Evolutionary conservation across 1,140 invertebrate genomes (phyloP), one percentile per base, ranked within the genome.

Genomic region (Propsilocerus akamusi): DNA sequence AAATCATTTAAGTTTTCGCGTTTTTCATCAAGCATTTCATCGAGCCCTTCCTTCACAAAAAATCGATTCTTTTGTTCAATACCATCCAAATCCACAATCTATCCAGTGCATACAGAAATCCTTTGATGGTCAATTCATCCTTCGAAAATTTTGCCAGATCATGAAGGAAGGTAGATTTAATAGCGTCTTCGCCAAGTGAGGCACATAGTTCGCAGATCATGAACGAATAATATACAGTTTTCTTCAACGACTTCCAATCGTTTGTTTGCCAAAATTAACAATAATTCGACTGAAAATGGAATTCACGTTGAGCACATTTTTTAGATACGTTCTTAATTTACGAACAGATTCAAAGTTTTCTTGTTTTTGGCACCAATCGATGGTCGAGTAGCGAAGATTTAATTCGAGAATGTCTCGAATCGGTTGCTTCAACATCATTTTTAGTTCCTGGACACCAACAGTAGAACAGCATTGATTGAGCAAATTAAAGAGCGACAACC

Each of bases 291-390:
- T 8, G 10, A 46, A 46, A 4, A 22, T 8, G 25, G 32, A 25
- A 23, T 26, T 28, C 1, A 46, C 17, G 14, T 51, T 51, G 5
- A 22, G 10, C 25, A 22, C 28, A 24, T n/a, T 37, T 14, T 10
- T 25, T 46, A 6, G 47, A 28, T 2, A 11, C 23, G 8, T 49
- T n/a, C 20, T 49, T 23, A 49, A 24, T 30, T 28, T 14, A 23
- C 12, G 8, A 10, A 49, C n/a, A 22, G 14, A 4, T 7, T 28
- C 11, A 17, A 6, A 11, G 20, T 51, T 51, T 12, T 51, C 41
- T 23, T 28, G 17, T 8, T 51, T 26, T n/a, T 26, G 4, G 25
- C 37, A 46, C 49, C 49, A 51, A 5, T 51, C 49, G 6, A 51
- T 46, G 10, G 37, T 51, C 17, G 24, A 8, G 5, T 25, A 24